These are phyloP conservation scores for Neodiprion virginianus DNA, from an alignment of 1,140 invertebrate genomes.

Conservation along the genomic window DNA sequence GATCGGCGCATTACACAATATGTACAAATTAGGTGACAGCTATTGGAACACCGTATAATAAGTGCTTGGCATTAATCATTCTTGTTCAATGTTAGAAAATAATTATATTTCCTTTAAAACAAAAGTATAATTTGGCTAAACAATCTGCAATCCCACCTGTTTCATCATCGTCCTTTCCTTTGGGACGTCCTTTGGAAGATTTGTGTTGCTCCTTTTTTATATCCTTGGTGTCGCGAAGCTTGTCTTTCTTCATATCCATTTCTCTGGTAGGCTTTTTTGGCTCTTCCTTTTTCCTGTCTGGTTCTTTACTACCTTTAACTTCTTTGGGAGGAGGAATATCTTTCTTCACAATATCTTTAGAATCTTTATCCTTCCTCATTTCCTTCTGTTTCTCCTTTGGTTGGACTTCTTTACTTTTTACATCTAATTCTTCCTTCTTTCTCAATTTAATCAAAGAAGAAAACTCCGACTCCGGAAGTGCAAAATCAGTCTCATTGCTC, in stretches of 20 bases:
- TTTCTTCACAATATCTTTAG: constrained; percentile 57
- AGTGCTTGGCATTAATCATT: not conserved
- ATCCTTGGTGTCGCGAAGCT: constrained; percentile 55
- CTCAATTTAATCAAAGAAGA: constrained; percentile 67
- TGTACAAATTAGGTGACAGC: not conserved
- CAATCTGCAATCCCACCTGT: constrained; percentile 19
- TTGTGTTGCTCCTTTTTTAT: constrained; percentile 53
- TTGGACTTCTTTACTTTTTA: constrained; percentile 47
- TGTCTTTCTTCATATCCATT: constrained; percentile 54
- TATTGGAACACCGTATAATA: not conserved
- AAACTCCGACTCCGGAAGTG: constrained; percentile 72
- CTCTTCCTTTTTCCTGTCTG: constrained; percentile 62
- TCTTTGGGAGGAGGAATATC: constrained; percentile 55
- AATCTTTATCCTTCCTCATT: constrained; percentile 61
- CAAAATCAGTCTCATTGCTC: constrained; percentile 74
- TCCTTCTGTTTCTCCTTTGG: constrained; percentile 59
- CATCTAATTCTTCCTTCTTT: constrained; percentile 64
- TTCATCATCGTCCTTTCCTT: constrained; percentile 60
- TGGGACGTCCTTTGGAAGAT: constrained; percentile 52
- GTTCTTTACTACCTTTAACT: constrained; percentile 56
- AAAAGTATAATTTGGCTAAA: not conserved
- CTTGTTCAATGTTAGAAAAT: not conserved
- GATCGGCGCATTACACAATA: not conserved
- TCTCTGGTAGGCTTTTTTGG: constrained; percentile 53
- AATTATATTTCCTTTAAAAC: not conserved